A percentile compares a stretch with the other conserved stretches of the same genome.
phyloP scores from a whole-genome alignment of 1,140 invertebrate genomes.

The Samia ricini region DNA sequence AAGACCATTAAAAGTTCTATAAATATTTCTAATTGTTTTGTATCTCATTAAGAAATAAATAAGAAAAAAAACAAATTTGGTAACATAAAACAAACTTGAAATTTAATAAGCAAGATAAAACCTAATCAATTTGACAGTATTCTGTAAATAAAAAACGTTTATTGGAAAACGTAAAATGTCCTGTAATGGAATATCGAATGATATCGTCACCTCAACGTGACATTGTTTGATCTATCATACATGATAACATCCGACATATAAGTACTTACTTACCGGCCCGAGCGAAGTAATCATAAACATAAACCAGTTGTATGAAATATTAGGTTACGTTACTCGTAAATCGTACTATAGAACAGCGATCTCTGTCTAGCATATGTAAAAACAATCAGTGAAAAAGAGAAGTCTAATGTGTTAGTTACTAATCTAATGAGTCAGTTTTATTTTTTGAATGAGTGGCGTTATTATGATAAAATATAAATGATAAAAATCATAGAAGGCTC shows the following conservation, averaged over 20 bases:
- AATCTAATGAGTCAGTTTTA: background rate
- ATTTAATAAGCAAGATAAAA: too few relatives aligned
- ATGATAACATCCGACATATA: slow-evolving; percentile 19
- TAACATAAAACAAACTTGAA: too few relatives aligned
- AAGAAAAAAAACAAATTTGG: too few relatives aligned
- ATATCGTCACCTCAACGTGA: background rate
- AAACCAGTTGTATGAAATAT: slow-evolving; percentile 1
- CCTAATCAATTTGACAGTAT: too few relatives aligned
- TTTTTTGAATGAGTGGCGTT: background rate
- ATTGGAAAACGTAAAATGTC: too few relatives aligned
- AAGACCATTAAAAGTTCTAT: too few relatives aligned
- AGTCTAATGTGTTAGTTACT: background rate
- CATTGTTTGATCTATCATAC: slow-evolving; percentile 29
- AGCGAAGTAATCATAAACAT: slow-evolving; percentile 3
- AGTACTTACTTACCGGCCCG: background rate
- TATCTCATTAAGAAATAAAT: too few relatives aligned
- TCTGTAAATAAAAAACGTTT: too few relatives aligned
- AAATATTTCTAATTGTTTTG: too few relatives aligned
- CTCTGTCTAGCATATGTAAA: background rate
- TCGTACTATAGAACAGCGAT: background rate
- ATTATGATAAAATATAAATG: background rate
- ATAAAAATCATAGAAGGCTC: too few relatives aligned
- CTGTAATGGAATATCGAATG: background rate
- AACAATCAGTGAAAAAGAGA: background rate
- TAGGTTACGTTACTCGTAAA: slow-evolving; percentile 2